Evolutionary conservation across 2,797 vertebrate genomes (phyloP), one percentile per base, ranked within the genome.

Genomic region (Chrosomus eos): DNA sequence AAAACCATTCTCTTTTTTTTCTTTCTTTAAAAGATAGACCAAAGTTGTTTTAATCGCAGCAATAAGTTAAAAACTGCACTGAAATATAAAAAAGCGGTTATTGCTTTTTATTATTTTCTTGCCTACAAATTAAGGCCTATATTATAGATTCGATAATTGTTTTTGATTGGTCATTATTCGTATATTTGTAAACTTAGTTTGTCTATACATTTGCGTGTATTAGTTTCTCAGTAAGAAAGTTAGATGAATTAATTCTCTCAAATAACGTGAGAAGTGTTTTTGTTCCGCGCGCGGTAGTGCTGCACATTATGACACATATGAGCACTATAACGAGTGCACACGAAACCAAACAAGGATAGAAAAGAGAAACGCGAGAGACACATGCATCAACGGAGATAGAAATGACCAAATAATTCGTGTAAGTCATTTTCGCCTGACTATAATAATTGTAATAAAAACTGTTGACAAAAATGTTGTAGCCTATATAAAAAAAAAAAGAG

Each of bases 221-320:
- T 43, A 2, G 10, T 58, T 73, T 43, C 33, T 31, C n/a, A 28
- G 23, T 70, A n/a, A 55, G 7, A 58, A 80, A 21, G 36, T 64
- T 45, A 38, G 28, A 21, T 70, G 19, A 58, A 36, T 31, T 40
- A 21, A 14, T 36, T 85, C 19, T 81, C 48, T 77, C 28, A 33
- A 43, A 81, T 60, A 45, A 60, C 77, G 66, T 77, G 77, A 78
- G 53, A 86, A 73, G 72, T 78, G 62, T 86, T 83, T 83, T 72
- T 16, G 28, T 38, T 21, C 77, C 62, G 31, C 67, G n/a, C 81
- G 64, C 55, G 28, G 62, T 76, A 78, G 23, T 82, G 73, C 62
- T 82, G 19, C 31, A 58, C 68, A 53, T 68, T 68, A 62, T 76
- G 75, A 78, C 66, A 58, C 36, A 13, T 19, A 38, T 58, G 36